Evolutionary conservation across 2,113 vertebrate species (phyloP).

Genomic region (Bettongia penicillata): DNA sequence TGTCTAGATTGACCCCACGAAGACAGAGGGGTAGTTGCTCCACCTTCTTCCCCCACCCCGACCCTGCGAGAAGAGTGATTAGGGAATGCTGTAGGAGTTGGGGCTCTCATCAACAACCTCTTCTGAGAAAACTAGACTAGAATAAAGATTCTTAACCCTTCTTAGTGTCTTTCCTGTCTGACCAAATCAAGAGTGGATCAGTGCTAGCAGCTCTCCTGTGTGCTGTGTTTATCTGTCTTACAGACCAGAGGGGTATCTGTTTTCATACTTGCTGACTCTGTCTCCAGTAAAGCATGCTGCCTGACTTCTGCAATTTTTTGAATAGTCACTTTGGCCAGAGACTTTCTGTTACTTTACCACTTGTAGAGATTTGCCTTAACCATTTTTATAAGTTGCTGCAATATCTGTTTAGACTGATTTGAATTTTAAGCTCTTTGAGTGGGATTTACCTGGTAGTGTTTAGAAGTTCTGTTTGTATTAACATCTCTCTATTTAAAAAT

Average conservation of each 20-base stretch:
- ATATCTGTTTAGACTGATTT: slow-evolving; percentile 32
- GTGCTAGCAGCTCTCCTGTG: no score
- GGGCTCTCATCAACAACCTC: no score
- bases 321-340: neutral
- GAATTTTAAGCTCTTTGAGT: slow-evolving; percentile 44
- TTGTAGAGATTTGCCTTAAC: neutral
- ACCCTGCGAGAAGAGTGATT: no score
- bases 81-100: no score
- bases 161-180: no score
- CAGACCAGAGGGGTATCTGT: neutral
- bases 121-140: no score
- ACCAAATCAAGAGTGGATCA: no score
- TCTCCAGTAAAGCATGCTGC: neutral
- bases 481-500: slow-evolving; percentile 48
- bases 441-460: slow-evolving; percentile 31
- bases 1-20: no score
- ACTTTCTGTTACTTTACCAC: neutral
- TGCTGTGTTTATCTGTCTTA: no score
- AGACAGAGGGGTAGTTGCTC: no score
- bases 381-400: slow-evolving; percentile 32
- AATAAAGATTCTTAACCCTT: no score
- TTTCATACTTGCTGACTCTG: slow-evolving; percentile 1
- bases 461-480: slow-evolving; percentile 50
- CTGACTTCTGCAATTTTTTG: neutral
- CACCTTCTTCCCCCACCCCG: no score